These are phyloP conservation scores for Stylophora pistillata DNA, from an alignment of 64 coral and sea anemone species.

Conservation along the genomic window DNA sequence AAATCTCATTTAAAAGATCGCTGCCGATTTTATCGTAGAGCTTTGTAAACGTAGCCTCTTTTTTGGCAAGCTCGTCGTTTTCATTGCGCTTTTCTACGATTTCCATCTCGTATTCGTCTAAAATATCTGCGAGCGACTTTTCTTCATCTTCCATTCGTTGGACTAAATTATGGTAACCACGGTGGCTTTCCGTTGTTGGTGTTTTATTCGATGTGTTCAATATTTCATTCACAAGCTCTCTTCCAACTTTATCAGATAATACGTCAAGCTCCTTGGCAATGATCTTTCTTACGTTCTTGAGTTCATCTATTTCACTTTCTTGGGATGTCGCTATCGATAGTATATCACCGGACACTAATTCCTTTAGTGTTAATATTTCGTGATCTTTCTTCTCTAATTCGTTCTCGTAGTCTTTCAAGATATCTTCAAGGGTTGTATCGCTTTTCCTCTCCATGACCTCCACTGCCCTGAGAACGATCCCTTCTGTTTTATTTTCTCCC, in stretches of 20 bases:
- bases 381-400: constrained; percentile 14
- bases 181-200: background rate
- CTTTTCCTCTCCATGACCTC: constrained; percentile 1
- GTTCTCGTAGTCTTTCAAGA: constrained; percentile 59
- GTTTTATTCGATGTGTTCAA: background rate
- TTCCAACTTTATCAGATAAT: constrained; percentile 40
- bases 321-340: constrained; percentile 14
- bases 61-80: background rate
- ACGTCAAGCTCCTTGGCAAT: constrained; percentile 38
- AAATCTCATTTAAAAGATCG: background rate
- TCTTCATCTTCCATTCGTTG: background rate
- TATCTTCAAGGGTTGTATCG: constrained; percentile 29
- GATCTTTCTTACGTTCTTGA: constrained; percentile 17
- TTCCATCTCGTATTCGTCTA: constrained; percentile 5
- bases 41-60: constrained; percentile 7
- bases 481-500: background rate
- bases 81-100: background rate
- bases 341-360: constrained; percentile 11
- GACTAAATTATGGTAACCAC: background rate
- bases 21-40: constrained; percentile 24
- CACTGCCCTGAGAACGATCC: background rate
- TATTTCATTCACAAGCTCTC: constrained; percentile 36
- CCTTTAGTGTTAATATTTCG: constrained; percentile 41
- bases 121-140: background rate
- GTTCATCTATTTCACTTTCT: constrained; percentile 39